A percentile compares a stretch with the other conserved stretches of the same genome.
Conservation (phyloP, 2,113 vertebrate genomes). For the Colinus virginianus region DNA sequence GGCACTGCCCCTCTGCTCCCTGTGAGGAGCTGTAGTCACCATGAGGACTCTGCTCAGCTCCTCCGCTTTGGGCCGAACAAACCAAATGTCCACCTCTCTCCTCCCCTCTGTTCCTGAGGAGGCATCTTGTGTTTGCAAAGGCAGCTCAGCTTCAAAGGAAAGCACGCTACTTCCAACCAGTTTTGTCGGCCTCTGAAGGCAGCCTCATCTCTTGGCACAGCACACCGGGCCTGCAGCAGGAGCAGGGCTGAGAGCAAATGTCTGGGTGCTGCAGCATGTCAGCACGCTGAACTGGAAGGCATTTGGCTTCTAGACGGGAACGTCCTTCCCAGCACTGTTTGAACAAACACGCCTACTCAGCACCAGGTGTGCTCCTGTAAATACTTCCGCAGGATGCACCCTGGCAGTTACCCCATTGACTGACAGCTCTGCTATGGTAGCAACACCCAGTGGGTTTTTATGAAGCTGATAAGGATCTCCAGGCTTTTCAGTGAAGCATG, state of each 20-base stretch:
- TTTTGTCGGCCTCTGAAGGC: background rate
- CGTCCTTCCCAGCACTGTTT: background rate
- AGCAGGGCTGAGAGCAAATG: background rate
- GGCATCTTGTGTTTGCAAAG: background rate
- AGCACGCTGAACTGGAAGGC: background rate
- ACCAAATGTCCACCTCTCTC: background rate
- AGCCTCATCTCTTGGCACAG: fast-evolving
- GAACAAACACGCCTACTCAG: slow-evolving; percentile 15
- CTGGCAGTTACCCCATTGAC: background rate
- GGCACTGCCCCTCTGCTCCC: too few species aligned
- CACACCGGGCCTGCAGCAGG: fast-evolving
- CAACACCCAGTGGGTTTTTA: fast-evolving
- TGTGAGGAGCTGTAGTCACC: too few species aligned
- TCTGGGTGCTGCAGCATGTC: background rate
- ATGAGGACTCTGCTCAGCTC: too few species aligned
- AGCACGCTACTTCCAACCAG: fast-evolving
- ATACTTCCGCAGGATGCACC: background rate
- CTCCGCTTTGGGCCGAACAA: too few species aligned
- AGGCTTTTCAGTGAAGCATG: background rate
- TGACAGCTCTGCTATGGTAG: background rate
- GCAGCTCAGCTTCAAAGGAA: background rate
- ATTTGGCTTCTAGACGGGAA: slow-evolving; percentile 2
- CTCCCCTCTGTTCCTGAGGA: background rate
- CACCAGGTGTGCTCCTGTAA: background rate
- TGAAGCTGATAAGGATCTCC: background rate